phyloP scores from a whole-genome alignment of 2,797 vertebrate genomes.

The Phylloscopus collybita region DNA sequence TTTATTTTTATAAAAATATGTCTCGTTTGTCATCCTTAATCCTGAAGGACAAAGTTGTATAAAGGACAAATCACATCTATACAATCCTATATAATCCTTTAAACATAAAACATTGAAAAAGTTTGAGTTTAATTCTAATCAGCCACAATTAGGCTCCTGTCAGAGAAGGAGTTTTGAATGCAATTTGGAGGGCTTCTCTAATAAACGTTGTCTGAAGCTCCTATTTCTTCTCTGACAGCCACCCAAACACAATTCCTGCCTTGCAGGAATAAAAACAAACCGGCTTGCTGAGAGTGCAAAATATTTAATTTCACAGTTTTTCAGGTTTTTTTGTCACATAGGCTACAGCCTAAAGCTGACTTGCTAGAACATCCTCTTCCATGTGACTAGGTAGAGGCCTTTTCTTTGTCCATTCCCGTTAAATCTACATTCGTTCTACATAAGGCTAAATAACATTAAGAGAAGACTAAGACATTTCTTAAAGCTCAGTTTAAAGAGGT shows the following conservation, averaged over 20 bases:
- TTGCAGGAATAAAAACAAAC: conserved; percentile 29
- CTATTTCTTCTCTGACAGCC: not conserved
- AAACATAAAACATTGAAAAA: not conserved
- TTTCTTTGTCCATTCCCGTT: not conserved
- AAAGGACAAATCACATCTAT: not conserved
- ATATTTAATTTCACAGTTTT: not conserved
- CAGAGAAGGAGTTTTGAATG: not conserved
- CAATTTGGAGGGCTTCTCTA: not conserved
- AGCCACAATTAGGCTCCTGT: not conserved
- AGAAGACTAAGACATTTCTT: not conserved
- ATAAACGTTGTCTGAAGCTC: not conserved
- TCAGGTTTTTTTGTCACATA: not conserved
- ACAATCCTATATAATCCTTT: not conserved
- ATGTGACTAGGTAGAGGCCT: not conserved
- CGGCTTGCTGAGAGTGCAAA: not conserved
- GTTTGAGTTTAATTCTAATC: not conserved
- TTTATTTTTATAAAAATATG: not conserved
- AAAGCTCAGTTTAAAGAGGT: not conserved
- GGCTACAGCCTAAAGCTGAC: not conserved
- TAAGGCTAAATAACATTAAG: not conserved
- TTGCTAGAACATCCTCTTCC: not conserved
- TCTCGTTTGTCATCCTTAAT: not conserved
- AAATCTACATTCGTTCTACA: not conserved
- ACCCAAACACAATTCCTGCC: conserved; percentile 41
- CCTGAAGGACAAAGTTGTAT: not conserved